These are phyloP conservation scores for Bombus terrestris DNA, from an alignment of 1,140 invertebrate genomes.

Conservation along the genomic window DNA sequence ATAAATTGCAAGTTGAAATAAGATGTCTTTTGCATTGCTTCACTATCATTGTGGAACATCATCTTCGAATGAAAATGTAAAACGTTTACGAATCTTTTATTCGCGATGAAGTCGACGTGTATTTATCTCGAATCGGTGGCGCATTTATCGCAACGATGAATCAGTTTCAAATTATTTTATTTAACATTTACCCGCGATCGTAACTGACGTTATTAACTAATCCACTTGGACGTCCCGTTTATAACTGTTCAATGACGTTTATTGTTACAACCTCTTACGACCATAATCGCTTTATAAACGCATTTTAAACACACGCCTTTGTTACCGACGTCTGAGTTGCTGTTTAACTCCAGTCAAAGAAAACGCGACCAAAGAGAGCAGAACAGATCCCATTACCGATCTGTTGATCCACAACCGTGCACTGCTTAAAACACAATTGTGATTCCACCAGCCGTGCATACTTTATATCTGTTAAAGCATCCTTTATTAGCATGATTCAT, in stretches of 20 bases:
- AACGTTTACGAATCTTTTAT: neutral
- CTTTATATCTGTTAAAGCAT: neutral
- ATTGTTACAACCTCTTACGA: conserved; percentile 27
- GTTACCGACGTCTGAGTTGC: conserved; percentile 18
- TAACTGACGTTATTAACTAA: conserved; percentile 38
- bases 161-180: conserved; percentile 29
- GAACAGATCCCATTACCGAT: conserved; percentile 28
- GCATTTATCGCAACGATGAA: conserved; percentile 6
- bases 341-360: neutral
- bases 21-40: neutral
- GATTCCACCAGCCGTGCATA: neutral
- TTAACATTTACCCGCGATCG: conserved; percentile 15
- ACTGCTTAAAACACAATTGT: conserved; percentile 15
- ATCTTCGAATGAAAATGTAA: neutral
- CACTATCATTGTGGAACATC: no score
- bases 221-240: conserved; percentile 29
- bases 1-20: conserved; percentile 15
- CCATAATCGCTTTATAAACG: conserved; percentile 39
- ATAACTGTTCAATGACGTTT: conserved; percentile 41
- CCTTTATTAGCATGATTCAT: conserved; percentile 15
- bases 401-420: conserved; percentile 15
- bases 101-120: neutral
- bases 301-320: conserved; percentile 35
- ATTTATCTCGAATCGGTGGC: neutral
- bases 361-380: neutral